phyloP scores from a whole-genome alignment of 2,113 vertebrate genomes.

The Heliornis fulica region DNA sequence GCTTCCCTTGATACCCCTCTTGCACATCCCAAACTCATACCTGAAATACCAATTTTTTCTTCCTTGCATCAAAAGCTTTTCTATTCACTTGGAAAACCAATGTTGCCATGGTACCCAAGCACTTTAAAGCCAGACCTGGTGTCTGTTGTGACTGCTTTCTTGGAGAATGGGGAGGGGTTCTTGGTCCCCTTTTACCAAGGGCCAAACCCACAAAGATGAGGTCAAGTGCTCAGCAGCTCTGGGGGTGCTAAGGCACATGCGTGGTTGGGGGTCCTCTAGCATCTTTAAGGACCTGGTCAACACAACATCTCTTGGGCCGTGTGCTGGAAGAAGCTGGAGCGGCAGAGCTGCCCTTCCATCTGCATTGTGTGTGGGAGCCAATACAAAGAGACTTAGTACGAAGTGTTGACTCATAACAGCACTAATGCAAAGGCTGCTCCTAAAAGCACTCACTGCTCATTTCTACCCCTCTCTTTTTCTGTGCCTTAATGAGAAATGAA shows the following conservation, averaged over 20 bases:
- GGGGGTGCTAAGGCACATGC: background rate
- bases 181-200: background rate
- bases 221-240: background rate
- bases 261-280: accelerated
- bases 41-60: background rate
- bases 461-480: background rate
- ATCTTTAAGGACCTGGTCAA: background rate
- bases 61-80: background rate
- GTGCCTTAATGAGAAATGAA: background rate
- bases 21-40: background rate
- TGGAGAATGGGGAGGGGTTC: accelerated
- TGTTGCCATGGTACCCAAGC: background rate
- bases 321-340: background rate
- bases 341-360: background rate
- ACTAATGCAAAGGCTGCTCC: background rate
- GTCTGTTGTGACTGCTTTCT: background rate
- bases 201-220: background rate
- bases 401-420: background rate
- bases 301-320: background rate
- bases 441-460: background rate
- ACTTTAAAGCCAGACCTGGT: background rate
- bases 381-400: background rate
- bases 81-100: background rate
- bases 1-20: background rate
- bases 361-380: background rate